Conservation (phyloP, 2,888 invertebrate species). For the Spilosoma lubricipeda region DNA sequence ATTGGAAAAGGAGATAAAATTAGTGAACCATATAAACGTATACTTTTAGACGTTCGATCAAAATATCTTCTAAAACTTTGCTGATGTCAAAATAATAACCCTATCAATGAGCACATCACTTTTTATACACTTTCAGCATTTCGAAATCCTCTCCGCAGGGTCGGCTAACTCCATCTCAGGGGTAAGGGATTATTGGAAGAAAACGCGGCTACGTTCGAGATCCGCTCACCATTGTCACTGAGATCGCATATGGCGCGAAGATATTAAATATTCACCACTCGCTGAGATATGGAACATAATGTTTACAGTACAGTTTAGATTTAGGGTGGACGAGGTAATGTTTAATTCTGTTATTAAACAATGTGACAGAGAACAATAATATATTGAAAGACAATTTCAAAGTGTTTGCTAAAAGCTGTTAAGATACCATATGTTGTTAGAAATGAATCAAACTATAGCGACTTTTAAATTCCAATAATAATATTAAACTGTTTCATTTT, state of each 20-base stretch:
- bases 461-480: too few relatives aligned
- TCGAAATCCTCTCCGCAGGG: conserved; percentile 65
- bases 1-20: neutral
- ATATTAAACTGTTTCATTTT: too few relatives aligned
- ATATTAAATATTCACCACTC: conserved; percentile 76
- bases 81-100: conserved; percentile 49
- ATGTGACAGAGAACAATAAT: neutral
- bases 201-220: conserved; percentile 59
- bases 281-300: conserved; percentile 45
- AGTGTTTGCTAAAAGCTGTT: neutral
- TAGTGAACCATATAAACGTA: neutral
- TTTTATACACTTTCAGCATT: conserved; percentile 53
- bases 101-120: conserved; percentile 44
- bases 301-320: conserved; percentile 48
- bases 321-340: conserved; percentile 28
- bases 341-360: conserved; percentile 10
- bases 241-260: conserved; percentile 69
- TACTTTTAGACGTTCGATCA: neutral
- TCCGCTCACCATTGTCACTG: conserved; percentile 67
- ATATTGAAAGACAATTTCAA: neutral
- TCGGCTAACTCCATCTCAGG: conserved; percentile 64
- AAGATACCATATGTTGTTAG: neutral
- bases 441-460: neutral
- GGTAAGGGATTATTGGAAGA: conserved; percentile 74
- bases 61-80: conserved; percentile 30